A percentile compares a stretch with the other conserved stretches of the same genome.
These are phyloP conservation scores for Onthophagus sagittarius DNA, from an alignment of 2,888 invertebrate species.

Conservation along the genomic window DNA sequence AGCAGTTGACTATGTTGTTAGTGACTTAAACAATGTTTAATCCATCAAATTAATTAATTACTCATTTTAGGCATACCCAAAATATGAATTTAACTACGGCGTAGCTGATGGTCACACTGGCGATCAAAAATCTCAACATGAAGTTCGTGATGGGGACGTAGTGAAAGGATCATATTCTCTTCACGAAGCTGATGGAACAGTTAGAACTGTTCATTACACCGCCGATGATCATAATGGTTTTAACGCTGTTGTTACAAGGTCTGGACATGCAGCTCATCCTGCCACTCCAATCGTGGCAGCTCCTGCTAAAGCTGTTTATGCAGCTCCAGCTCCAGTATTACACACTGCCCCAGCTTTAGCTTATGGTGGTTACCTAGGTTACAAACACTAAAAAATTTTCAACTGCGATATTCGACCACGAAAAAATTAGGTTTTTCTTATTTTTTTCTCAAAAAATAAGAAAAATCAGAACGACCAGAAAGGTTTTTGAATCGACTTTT, in stretches of 20 bases:
- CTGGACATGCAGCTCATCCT: conserved; percentile 59
- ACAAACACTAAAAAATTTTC: conserved; percentile 15
- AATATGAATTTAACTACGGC: conserved; percentile 58
- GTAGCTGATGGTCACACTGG: conserved; percentile 58
- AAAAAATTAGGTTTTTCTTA: neutral
- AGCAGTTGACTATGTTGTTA: conserved; percentile 39
- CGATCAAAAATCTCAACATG: conserved; percentile 55
- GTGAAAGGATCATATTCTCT: conserved; percentile 58
- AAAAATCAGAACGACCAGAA: neutral
- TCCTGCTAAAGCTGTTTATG: conserved; percentile 36
- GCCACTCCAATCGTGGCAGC: conserved; percentile 38
- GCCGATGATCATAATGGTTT: conserved; percentile 58
- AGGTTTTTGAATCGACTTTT: neutral
- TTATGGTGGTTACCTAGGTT: conserved; percentile 21
- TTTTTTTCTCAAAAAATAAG: neutral
- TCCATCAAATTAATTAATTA: conserved; percentile 21
- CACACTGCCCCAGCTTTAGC: conserved; percentile 21
- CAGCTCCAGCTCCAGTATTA: conserved; percentile 32
- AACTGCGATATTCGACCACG: neutral
- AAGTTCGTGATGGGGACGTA: conserved; percentile 54
- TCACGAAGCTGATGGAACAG: conserved; percentile 56
- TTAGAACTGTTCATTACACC: conserved; percentile 56
- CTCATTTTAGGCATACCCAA: conserved; percentile 51
- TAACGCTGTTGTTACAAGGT: conserved; percentile 42
- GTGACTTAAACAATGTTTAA: conserved; percentile 18